Evolutionary conservation across 53 echinoderm and acorn worm species (phyloP).

Genomic region (Pentamera pediparva): DNA sequence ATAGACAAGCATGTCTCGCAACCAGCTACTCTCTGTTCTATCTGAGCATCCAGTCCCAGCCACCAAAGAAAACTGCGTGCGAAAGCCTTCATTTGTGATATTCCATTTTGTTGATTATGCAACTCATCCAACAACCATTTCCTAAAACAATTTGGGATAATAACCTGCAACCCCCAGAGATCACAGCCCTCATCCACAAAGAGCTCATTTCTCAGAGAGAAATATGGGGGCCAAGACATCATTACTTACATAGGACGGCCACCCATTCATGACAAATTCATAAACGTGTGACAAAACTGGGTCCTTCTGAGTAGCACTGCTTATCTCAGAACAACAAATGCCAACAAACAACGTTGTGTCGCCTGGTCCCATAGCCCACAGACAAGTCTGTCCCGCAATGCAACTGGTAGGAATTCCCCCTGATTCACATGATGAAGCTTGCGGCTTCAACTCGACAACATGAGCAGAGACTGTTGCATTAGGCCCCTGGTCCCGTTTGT

Average conservation of each 20-base stretch:
- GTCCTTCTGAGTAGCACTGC: not conserved
- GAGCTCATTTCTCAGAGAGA: constrained; percentile 20
- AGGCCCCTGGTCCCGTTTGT: too few species aligned
- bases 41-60: constrained; percentile 38
- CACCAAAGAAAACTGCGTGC: constrained; percentile 47
- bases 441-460: too few species aligned
- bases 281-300: constrained; percentile 8
- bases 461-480: too few species aligned
- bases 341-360: too few species aligned
- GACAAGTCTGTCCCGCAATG: too few species aligned
- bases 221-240: not conserved
- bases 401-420: too few species aligned
- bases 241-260: not conserved
- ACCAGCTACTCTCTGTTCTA: not conserved
- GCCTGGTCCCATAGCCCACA: too few species aligned
- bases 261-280: constrained; percentile 2
- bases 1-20: constrained; percentile 9
- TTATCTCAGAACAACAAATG: not conserved
- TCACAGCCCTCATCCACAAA: constrained; percentile 20
- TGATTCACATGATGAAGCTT: not conserved
- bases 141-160: not conserved
- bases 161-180: constrained; percentile 18
- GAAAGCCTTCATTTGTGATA: constrained; percentile 35
- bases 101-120: constrained; percentile 37
- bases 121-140: not conserved